Evolutionary conservation across 2,888 invertebrate species (phyloP).

Genomic region (Cheilosia vernalis): DNA sequence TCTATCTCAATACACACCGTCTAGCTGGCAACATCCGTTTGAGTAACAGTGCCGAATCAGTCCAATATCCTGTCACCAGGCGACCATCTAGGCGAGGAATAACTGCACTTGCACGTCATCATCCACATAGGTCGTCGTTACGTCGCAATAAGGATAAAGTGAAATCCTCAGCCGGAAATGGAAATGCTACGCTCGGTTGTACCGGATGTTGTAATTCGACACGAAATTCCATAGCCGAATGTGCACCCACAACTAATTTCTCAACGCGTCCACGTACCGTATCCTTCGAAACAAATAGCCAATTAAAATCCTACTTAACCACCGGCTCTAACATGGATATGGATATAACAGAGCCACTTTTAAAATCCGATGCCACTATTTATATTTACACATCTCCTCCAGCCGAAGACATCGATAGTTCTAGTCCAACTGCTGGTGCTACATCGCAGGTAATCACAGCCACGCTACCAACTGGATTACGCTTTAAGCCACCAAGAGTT

Average conservation of each 20-base stretch:
- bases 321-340: slow-evolving; percentile 63
- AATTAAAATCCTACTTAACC: slow-evolving; percentile 58
- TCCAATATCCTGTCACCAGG: slow-evolving; percentile 85
- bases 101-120: slow-evolving; percentile 83
- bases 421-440: slow-evolving; percentile 68
- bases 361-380: slow-evolving; percentile 64
- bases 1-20: background rate
- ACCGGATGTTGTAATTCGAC: slow-evolving; percentile 76
- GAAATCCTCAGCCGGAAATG: slow-evolving; percentile 73
- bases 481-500: slow-evolving; percentile 77
- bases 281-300: slow-evolving; percentile 72
- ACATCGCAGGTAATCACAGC: slow-evolving; percentile 62
- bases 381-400: slow-evolving; percentile 70
- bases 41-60: slow-evolving; percentile 87
- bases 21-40: slow-evolving; percentile 86
- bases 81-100: slow-evolving; percentile 85
- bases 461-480: slow-evolving; percentile 74
- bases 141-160: slow-evolving; percentile 85
- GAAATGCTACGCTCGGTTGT: slow-evolving; percentile 77
- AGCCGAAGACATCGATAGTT: slow-evolving; percentile 67
- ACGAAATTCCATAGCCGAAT: slow-evolving; percentile 80
- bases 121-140: slow-evolving; percentile 85
- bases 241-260: slow-evolving; percentile 71
- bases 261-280: slow-evolving; percentile 70
- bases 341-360: slow-evolving; percentile 63